These are phyloP conservation scores for Unio delphinus DNA, from an alignment of 2,888 invertebrate species.

Conservation along the genomic window DNA sequence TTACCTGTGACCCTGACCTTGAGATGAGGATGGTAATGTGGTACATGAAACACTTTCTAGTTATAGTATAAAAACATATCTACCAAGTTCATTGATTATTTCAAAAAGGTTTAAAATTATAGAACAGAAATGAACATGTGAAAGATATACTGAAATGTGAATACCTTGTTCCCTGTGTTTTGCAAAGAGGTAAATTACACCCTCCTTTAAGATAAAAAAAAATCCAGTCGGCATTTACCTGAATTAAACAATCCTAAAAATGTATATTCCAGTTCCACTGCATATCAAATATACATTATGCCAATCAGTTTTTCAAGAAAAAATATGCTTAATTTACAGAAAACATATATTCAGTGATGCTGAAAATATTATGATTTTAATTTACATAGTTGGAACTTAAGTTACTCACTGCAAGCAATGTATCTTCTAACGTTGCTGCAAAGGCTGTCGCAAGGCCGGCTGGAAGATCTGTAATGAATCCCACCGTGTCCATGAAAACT, in stretches of 20 bases:
- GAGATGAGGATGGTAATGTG: no score
- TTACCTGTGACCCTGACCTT: no score
- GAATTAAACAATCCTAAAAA: background rate
- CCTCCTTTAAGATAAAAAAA: no score
- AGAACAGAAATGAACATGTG: no score
- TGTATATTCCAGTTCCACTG: background rate
- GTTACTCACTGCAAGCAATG: conserved; percentile 77
- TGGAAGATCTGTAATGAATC: conserved; percentile 89
- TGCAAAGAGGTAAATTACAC: no score
- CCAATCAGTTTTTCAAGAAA: background rate
- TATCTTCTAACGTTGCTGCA: conserved; percentile 85
- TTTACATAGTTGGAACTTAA: background rate
- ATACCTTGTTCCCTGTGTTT: no score
- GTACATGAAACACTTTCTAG: no score
- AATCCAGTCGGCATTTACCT: no score
- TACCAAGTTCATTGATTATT: no score
- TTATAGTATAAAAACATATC: no score
- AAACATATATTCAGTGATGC: background rate
- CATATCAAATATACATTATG: background rate
- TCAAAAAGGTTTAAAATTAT: no score
- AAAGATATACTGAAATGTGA: no score
- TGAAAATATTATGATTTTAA: background rate
- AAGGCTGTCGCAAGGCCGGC: conserved; percentile 85
- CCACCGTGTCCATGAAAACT: conserved; percentile 87
- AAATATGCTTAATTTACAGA: background rate